A percentile compares a stretch with the other conserved stretches of the same genome.
Conservation (phyloP, 2,888 invertebrate species). For the Physocephala rufipes region DNA sequence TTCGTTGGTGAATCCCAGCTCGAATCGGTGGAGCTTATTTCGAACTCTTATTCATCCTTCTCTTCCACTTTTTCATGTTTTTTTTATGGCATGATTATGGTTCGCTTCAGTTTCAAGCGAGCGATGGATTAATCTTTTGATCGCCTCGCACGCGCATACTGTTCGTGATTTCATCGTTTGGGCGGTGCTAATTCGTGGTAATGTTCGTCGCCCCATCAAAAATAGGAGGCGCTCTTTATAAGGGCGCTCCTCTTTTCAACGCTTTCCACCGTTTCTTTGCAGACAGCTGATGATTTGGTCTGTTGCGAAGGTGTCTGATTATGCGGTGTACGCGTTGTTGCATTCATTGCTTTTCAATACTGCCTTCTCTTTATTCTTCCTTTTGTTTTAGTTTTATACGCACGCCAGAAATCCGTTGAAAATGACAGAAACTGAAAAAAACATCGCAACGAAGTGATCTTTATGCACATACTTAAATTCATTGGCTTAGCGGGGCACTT, state of each 20-base stretch:
- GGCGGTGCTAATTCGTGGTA: conserved; percentile 2
- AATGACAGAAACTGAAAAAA: conserved; percentile 1
- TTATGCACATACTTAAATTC: conserved; percentile 34
- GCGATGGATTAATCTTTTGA: conserved; percentile 8
- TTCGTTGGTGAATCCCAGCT: background rate
- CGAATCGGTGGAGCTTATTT: conserved; percentile 8
- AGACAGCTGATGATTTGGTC: conserved; percentile 3
- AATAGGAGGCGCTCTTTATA: background rate
- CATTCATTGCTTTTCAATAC: background rate
- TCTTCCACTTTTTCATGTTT: background rate
- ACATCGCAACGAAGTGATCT: conserved; percentile 2
- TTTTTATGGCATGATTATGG: conserved; percentile 1
- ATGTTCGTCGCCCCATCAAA: background rate
- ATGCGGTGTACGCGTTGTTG: conserved; percentile 1
- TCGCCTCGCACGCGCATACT: conserved; percentile 9
- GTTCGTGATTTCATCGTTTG: conserved; percentile 4
- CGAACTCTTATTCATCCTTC: background rate
- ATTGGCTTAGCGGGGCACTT: conserved; percentile 3
- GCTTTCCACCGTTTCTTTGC: background rate
- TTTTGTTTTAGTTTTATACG: background rate
- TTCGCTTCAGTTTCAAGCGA: conserved; percentile 1
- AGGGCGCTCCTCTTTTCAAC: background rate
- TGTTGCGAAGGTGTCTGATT: conserved; percentile 19
- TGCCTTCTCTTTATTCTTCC: background rate
- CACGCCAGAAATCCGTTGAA: conserved; percentile 9